Evolutionary conservation across 2,113 vertebrate genomes (phyloP), one percentile per base, ranked within the genome.

Genomic region (Sitta europaea): DNA sequence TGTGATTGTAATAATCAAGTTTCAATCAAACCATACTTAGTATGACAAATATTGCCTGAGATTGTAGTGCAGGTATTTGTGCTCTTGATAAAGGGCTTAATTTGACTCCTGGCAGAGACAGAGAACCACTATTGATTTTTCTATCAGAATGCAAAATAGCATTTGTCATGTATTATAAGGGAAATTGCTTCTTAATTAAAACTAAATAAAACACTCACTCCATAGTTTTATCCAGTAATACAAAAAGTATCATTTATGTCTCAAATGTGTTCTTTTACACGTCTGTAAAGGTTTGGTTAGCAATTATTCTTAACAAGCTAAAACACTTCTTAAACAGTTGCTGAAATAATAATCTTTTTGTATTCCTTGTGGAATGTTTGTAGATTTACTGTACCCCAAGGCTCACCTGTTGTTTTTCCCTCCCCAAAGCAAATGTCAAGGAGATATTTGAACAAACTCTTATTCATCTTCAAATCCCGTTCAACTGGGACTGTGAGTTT

Each of bases 401-500:
- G 81, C 92, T 97, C 85, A 90, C 88, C 93, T 90, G 5, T 95
- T 97, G 82, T 88, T 98, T 98, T 97, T 98, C 89, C 90, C 90
- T 97, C 72, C 94, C 94, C 88, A 98, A 96, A 99, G 99, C 99
- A 97, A 99, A 99, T 98, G 98, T 99, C 87, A 98, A 99, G 86
- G 99, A 99, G 97, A 99, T 99, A 97, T 99, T 99, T 98, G 99
- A 99, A 96, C 99, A 99, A 98, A 99, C 99, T 81, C 97, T 98
- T 88, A 98, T 98, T 92, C 99, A 99, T 96, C 99, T 98, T 95
- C 99, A 99, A 96, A 99, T 99, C 97, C 99, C 99, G 94, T 99
- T 99, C 98, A 99, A 99, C 97, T 99, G 99, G 99, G 98, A 99
- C 97, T 99, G 99, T 97, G 99, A 99, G 74, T 99, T 99, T 97